Evolutionary conservation across 1,140 invertebrate species (phyloP).

Genomic region (Zaprionus camerounensis): DNA sequence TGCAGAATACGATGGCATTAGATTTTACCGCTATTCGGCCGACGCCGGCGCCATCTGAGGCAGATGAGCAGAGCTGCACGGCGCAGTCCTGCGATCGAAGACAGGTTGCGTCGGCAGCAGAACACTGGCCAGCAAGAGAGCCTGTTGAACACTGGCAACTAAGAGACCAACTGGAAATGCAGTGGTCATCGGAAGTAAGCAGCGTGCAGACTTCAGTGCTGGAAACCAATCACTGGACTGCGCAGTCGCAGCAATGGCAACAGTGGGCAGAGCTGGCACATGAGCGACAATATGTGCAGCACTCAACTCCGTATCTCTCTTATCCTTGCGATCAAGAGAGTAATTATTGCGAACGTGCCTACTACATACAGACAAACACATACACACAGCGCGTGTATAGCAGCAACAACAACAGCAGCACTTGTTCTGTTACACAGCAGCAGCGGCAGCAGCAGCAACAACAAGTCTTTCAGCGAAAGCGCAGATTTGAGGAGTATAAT

Average conservation of each 20-base stretch:
- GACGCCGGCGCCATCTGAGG: background rate
- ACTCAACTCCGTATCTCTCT: background rate
- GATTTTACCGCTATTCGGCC: background rate
- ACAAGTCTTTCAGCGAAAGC: background rate
- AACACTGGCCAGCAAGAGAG: background rate
- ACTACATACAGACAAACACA: conserved; percentile 2
- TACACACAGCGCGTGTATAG: background rate
- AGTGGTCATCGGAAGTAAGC: background rate
- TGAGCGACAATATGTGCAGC: background rate
- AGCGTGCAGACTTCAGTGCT: background rate
- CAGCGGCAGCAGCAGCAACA: background rate
- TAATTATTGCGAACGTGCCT: background rate
- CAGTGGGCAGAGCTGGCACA: background rate
- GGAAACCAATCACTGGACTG: background rate
- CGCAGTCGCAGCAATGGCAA: background rate
- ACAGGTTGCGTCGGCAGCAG: background rate
- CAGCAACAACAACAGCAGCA: background rate
- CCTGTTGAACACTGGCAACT: background rate
- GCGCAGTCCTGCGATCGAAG: background rate
- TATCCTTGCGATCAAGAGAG: background rate
- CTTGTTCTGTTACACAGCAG: background rate
- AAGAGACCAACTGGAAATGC: background rate
- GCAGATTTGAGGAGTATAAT: background rate
- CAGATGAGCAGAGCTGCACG: background rate
- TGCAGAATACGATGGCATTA: background rate